phyloP scores from a whole-genome alignment of 2,888 invertebrate genomes.

The Lapara coniferarum region DNA sequence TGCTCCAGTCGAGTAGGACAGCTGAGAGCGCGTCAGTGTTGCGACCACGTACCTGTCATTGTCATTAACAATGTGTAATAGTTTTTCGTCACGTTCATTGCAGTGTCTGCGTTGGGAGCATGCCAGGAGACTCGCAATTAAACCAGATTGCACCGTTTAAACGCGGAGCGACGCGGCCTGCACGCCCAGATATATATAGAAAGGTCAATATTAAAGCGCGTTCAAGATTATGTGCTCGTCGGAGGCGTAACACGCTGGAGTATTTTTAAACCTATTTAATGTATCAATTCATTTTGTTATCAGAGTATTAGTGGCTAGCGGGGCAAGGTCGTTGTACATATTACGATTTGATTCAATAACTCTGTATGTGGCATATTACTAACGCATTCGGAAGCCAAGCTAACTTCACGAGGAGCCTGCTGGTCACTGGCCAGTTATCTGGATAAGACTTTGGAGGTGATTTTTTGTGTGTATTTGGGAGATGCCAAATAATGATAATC shows the following conservation, averaged over 20 bases:
- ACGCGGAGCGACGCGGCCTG: slow-evolving; percentile 11
- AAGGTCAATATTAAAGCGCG: slow-evolving; percentile 15
- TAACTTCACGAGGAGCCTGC: no score
- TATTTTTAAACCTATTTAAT: slow-evolving; percentile 8
- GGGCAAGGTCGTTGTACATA: background rate
- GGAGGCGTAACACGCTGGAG: slow-evolving; percentile 5
- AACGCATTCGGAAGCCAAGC: no score
- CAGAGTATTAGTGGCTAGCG: background rate
- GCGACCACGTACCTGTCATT: slow-evolving; percentile 1
- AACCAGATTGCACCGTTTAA: slow-evolving; percentile 11
- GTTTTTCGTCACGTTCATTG: no score
- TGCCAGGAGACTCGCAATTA: slow-evolving; percentile 6
- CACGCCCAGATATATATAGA: slow-evolving; percentile 11
- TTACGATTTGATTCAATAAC: no score
- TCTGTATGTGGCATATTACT: no score
- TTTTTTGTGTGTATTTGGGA: no score
- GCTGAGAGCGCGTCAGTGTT: background rate
- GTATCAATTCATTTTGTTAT: slow-evolving; percentile 5
- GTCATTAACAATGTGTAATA: background rate
- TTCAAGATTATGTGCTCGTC: slow-evolving; percentile 3
- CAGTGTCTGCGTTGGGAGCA: background rate
- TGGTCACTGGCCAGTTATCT: no score
- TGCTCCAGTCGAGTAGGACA: background rate
- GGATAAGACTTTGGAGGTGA: no score
- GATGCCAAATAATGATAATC: no score